phyloP scores from a whole-genome alignment of 2,113 vertebrate species.

The Rhagologus leucostigma region DNA sequence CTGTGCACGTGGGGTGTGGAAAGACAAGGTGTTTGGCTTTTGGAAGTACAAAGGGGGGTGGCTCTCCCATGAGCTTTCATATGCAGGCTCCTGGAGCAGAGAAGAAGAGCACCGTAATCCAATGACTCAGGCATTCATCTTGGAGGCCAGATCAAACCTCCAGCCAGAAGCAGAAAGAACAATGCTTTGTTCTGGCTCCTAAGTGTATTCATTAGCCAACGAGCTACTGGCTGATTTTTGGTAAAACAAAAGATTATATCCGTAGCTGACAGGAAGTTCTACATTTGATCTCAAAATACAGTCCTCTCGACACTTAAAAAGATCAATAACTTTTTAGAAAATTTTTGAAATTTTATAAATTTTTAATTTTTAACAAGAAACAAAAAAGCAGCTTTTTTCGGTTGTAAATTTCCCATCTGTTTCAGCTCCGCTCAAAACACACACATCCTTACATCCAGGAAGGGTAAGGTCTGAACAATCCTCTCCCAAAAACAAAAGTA shows the following conservation, averaged over 20 bases:
- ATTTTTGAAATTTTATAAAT: accelerated
- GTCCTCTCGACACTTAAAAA: not conserved
- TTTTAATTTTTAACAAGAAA: not conserved
- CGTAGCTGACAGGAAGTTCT: not conserved
- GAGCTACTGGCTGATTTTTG: not conserved
- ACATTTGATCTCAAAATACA: not conserved
- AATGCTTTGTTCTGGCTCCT: not conserved
- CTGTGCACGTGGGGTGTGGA: not conserved
- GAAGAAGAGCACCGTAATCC: not conserved
- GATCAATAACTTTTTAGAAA: accelerated
- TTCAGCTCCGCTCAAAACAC: not conserved
- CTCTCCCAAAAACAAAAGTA: not conserved
- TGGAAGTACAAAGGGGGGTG: not conserved
- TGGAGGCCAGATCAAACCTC: not conserved
- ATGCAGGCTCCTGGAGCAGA: not conserved
- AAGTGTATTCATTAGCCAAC: not conserved
- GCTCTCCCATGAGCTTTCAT: not conserved
- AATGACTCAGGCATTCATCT: not conserved
- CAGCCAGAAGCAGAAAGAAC: not conserved
- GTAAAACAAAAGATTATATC: not conserved
- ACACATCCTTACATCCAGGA: not conserved
- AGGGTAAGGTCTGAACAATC: not conserved
- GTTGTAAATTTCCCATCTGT: not conserved
- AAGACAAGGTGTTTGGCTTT: not conserved
- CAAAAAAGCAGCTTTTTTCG: not conserved